Percentiles rank a stretch among this genome's conserved stretches.
These are phyloP conservation scores for Sepiola atlantica DNA, from an alignment of 2,888 invertebrate species.

Conservation along the genomic window DNA sequence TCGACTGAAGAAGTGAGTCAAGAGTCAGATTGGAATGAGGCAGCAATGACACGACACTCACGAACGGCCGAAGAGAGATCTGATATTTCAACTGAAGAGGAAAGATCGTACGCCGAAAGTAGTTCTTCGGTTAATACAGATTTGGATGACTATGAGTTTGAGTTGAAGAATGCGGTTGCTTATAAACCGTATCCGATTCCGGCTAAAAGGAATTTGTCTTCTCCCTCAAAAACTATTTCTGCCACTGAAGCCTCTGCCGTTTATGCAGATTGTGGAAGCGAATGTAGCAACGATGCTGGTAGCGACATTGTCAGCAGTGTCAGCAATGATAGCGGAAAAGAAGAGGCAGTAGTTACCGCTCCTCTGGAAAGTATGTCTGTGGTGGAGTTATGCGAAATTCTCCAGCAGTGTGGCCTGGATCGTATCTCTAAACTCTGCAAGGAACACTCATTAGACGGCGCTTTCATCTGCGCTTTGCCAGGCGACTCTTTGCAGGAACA, in stretches of 20 bases:
- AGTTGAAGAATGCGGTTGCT: neutral
- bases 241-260: neutral
- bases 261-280: neutral
- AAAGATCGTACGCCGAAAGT: neutral
- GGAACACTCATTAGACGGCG: neutral
- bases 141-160: neutral
- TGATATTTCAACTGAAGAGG: neutral
- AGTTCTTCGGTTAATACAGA: neutral
- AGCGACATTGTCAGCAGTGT: neutral
- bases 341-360: neutral
- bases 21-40: neutral
- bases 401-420: neutral
- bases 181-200: neutral
- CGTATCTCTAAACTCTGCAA: neutral
- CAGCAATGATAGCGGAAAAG: neutral
- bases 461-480: neutral
- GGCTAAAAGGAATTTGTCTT: neutral
- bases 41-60: neutral
- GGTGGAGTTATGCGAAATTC: neutral
- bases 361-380: neutral
- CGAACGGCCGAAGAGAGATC: neutral
- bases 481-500: neutral
- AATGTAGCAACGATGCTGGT: neutral
- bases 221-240: neutral
- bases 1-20: neutral